Evolutionary conservation across 2,797 vertebrate genomes (phyloP), one percentile per base, ranked within the genome.

Genomic region (Mormyrops boulengeri): DNA sequence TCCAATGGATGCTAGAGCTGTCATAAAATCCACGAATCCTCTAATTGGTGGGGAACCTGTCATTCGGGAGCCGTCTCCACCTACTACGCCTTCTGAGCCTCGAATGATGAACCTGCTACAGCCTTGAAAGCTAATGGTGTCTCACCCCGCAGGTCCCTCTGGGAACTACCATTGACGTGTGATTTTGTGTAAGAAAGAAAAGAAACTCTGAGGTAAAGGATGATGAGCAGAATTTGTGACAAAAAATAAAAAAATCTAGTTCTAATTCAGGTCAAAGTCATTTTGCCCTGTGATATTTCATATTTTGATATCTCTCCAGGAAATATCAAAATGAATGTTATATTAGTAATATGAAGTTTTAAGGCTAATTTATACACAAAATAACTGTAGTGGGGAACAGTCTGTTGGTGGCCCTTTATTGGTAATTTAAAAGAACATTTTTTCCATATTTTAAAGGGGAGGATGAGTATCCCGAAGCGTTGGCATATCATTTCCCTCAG

Each of bases 1-100:
- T 38, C 44, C 14, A 41, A 52, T 38, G 52, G 85, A 60, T 44
- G 52, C 14, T 41, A 38, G 53, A 53, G 17, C 50, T 55, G 52
- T 87, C 85, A 87, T 55, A 87, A 55, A 57, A 87, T 87, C 52
- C 85, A 87, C 8, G 14, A 87, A 57, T 41, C 30, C 85, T 57
- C 53, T 55, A 87, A 87, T 87, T 87, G 17, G 85, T 57, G 85
- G 52, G 34, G 85, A 87, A 87, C 12, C 85, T 87, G 85, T 60
- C 50, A 87, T 41, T 87, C 53, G 85, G 57, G 85, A 87, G 53
- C 26, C 44, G 19, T 87, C 53, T 55, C 22, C 85, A 87, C 85
- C 85, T 41, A 87, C 50, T 57, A 57, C 17, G 34, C 26, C 8
- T 87, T 87, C 17, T 41, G 26, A 87, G 19, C 52, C 30, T 87